Evolutionary conservation across 2,888 invertebrate genomes (phyloP), one percentile per base, ranked within the genome.

Genomic region (Polyommatus iphigenia): DNA sequence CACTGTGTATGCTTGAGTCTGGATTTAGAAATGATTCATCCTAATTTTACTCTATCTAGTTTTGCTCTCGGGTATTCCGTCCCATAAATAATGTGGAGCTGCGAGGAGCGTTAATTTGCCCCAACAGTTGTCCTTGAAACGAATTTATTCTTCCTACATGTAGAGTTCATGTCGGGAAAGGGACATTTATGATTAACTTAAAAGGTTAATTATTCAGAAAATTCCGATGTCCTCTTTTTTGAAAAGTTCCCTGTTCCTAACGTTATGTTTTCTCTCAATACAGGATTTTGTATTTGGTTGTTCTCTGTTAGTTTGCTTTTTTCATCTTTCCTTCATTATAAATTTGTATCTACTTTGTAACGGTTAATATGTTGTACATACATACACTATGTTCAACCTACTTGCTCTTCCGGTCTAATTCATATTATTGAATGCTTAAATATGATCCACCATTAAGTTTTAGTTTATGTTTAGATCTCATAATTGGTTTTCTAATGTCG

Each of bases 311-410:
- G 24, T 13, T 32, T 32, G 10, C 29, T 32, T 24, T 24, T 24
- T 62, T 62, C 67, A 32, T 32, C 4, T 4, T 18, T 67, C 10
- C 29, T 67, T 67, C 3, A 32, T 67, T 32, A 29, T 67, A 67
- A 32, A 29, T 67, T 15, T 18, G 29, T 67, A 67, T 67, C 29
- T 15, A 67, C 15, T 67, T 67, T 67, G 29, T 67, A 67, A 67
- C 67, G 67, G 67, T 67, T 13, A 32, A 29, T 67, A 29, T 32
- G n/a, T n/a, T n/a, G n/a, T n/a, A n/a, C n/a, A 15, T 67, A 32
- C 32, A 24, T 29, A 88, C 86, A 46, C 10, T 85, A 84, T 87
- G 86, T 85, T 85, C 81, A 72, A 72, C 72, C 72, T 41, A 72
- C 79, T 82, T 85, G 71, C 71, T 79, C 57, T 78, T 71, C 71